Base-by-base conservation (phyloP, 2,888 invertebrate genomes). In the Chymomyza procnemis region DNA sequence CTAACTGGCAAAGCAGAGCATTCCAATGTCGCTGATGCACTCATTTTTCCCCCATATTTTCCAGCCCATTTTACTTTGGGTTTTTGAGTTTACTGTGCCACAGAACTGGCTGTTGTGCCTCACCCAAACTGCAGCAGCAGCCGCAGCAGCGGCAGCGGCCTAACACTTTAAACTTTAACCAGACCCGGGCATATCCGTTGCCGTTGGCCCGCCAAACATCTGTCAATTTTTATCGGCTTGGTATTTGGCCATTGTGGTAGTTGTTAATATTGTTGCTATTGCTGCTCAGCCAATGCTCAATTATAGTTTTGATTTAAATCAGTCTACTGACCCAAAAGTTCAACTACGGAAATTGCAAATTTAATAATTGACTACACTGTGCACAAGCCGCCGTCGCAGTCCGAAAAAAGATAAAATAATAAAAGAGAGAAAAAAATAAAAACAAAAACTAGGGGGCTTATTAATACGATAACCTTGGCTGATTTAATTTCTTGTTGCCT, bases 341-440 rank as follows among this genome's bases (percentile, higher is more conserved):
- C 89, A 89, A 84, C 88, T 84, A 80, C 88, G 89, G 89, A 89
- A 88, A 89, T 88, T 89, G 87, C 88, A 86, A 89, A 88, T 89
- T 89, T 89, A 88, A 89, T 89, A 87, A 89, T 88, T 88, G 88
- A 84, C 74, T 78, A 73, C 74, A 73, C 66, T 67, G 65, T 52
- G 48, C 63, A 41, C 54, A 60, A 57, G 74, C 73, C 70, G 74
- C 73, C 70, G 67, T 72, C 46, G 18, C 48, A 55, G 46, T 19
- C 48, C 61, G 18, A 69, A 62, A 62, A 60, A 21, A 41, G 1
- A 41, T 41, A 71, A 50, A 55, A 66, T 62, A 50, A 52, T 21
- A 34, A 63, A 30, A 66, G 58, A 58, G 67, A 79, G 55, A 2
- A 34, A 34, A 41, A 67, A 71, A 67, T 50, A 58, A 64, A 67